These are phyloP conservation scores for Tetranychus piercei DNA, from an alignment of 2,888 invertebrate genomes.

Conservation along the genomic window DNA sequence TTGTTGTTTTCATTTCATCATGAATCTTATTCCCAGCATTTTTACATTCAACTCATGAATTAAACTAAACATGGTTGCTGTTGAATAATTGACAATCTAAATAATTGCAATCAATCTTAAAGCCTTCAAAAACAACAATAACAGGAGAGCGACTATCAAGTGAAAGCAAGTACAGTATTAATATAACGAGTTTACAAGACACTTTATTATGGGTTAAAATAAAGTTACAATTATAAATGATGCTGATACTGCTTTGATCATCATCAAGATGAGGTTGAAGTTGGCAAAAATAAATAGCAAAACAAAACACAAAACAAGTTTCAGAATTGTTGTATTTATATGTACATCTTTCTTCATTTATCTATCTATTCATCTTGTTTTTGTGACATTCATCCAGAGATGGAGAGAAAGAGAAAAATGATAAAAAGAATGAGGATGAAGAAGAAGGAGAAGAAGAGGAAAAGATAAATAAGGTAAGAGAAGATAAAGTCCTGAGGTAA, in stretches of 20 bases:
- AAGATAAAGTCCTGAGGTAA: not conserved
- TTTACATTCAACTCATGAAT: not conserved
- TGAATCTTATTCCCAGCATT: not conserved
- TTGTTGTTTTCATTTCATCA: not conserved
- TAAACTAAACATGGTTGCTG: not conserved
- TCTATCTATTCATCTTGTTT: not conserved
- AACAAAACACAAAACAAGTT: not conserved
- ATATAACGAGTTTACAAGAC: not conserved
- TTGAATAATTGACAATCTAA: not conserved
- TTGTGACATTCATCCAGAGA: not conserved
- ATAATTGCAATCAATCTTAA: not conserved
- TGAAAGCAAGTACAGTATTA: not conserved
- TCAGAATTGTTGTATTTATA: not conserved
- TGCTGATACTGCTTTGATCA: not conserved
- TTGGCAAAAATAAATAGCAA: not conserved
- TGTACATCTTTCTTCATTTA: not conserved
- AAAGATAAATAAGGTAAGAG: constrained; percentile 1
- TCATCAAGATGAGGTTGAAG: not conserved
- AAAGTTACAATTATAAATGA: constrained; percentile 1
- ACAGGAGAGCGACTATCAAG: too few species aligned
- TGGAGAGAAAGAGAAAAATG: not conserved
- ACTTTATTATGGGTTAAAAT: not conserved
- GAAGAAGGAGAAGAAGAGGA: not conserved
- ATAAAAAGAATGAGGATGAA: not conserved
- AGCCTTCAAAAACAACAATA: not conserved